Evolutionary conservation across 2,888 invertebrate species (phyloP), one percentile per base, ranked within the genome.

Genomic region (Alcis repandata): DNA sequence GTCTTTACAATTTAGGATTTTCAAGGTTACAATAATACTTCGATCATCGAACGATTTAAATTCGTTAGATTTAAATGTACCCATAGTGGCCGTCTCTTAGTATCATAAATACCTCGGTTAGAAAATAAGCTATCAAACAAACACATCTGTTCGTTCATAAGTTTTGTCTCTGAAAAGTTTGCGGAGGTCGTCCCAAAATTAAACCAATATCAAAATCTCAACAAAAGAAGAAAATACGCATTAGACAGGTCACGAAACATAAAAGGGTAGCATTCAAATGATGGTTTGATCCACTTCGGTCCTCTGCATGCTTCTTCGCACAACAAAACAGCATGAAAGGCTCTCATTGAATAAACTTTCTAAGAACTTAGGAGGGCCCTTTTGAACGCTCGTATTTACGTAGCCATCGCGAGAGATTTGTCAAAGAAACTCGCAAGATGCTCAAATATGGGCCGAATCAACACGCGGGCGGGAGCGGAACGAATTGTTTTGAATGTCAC

Each of bases 391-490:
- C 68, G 71, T 84, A 75, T 87, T 88, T 85, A 77, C 83, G 70
- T 75, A 82, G 71, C 74, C 76, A 79, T 85, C 80, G 82, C 77
- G 79, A 75, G 75, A 82, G 84, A 87, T 84, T 86, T 86, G 83
- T 86, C 87, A 88, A 88, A 87, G 88, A 86, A 79, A 79, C 77
- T 79, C 75, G 71, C 70, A 76, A 68, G 68, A 73, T 72, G 69
- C 67, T 70, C 82, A 86, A 86, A 84, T 75, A 84, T 75, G 79
- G 72, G 66, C 52, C 69, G 75, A 76, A 77, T 75, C 76, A 77
- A 77, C 74, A 76, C 57, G 41, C 48, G 53, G 36, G 38, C 48
- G 19, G 33, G 69, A 68, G 63, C 57, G 66, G 66, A 66, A 65
- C 66, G 71, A 69, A 75, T 73, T 77, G 77, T 77, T 77, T 75